Conservation (phyloP, 2,797 vertebrate species). For the Propithecus perrieri region DNA sequence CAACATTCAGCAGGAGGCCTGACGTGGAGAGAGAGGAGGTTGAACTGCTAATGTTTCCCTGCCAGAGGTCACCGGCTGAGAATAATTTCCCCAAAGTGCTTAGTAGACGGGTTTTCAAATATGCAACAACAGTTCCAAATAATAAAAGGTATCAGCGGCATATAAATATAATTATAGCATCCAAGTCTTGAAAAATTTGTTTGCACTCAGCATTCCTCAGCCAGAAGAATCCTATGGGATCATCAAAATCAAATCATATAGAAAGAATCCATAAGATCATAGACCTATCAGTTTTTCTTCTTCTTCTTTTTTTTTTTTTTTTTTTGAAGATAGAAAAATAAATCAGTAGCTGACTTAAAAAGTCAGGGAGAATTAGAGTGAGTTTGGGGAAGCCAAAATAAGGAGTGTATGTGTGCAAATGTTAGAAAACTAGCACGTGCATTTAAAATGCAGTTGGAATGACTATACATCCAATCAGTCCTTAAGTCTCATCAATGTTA, state of each 20-base stretch:
- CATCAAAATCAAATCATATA: constrained; percentile 43
- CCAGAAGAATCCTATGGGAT: constrained; percentile 25
- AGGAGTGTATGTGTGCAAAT: not conserved
- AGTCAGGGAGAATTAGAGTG: not conserved
- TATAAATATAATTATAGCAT: not conserved
- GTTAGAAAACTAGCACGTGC: not conserved
- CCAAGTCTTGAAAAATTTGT: constrained; percentile 39
- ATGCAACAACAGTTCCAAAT: constrained; percentile 21
- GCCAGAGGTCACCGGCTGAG: constrained; percentile 28
- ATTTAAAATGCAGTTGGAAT: not conserved
- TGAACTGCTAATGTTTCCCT: constrained; percentile 41
- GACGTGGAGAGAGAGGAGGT: not conserved
- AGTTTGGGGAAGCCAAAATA: not conserved
- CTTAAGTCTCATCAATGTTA: not conserved
- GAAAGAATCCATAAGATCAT: constrained; percentile 47
- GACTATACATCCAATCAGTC: not conserved
- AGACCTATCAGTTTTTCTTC: not conserved
- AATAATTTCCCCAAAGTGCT: constrained; percentile 45
- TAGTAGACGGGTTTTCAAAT: constrained; percentile 12
- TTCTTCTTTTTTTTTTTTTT: not conserved
- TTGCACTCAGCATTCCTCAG: constrained; percentile 44
- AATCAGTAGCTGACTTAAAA: constrained; percentile 25
- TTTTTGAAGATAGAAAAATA: constrained; percentile 20
- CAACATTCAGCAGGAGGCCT: not conserved
- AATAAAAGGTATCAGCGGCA: not conserved